Evolutionary conservation across 2,888 invertebrate species (phyloP).

Genomic region (Apocheima hispidaria): DNA sequence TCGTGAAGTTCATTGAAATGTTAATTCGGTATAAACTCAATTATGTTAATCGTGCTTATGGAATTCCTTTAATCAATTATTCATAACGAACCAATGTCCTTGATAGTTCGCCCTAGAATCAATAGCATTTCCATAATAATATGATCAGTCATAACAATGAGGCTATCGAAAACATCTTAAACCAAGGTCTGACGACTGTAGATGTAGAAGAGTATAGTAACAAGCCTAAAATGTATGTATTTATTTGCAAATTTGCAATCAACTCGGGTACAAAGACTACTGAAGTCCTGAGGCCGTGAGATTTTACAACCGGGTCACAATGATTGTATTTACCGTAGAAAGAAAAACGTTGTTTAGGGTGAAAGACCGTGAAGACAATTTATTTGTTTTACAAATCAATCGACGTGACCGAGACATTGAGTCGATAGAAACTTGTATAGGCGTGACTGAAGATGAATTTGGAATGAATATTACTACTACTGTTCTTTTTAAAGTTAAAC

Average conservation of each 20-base stretch:
- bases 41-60: conserved; percentile 23
- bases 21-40: conserved; percentile 11
- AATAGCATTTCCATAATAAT: conserved; percentile 7
- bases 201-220: background rate
- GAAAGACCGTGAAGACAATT: conserved; percentile 37
- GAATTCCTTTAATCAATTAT: conserved; percentile 34
- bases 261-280: conserved; percentile 27
- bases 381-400: conserved; percentile 42
- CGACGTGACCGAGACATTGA: conserved; percentile 51
- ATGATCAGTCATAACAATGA: conserved; percentile 5
- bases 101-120: conserved; percentile 1
- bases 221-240: conserved; percentile 11
- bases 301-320: conserved; percentile 34
- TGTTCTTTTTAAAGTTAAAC: conserved; percentile 11
- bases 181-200: background rate
- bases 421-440: conserved; percentile 26
- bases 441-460: conserved; percentile 20
- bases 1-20: conserved; percentile 10
- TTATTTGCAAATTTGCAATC: conserved; percentile 31
- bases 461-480: conserved; percentile 13
- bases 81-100: conserved; percentile 28
- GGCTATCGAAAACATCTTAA: conserved; percentile 13
- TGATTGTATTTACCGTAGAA: conserved; percentile 38
- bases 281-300: conserved; percentile 38
- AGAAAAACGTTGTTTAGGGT: conserved; percentile 34